Base-by-base conservation (phyloP, 2,113 vertebrate species). In the Salvelinus fontinalis region DNA sequence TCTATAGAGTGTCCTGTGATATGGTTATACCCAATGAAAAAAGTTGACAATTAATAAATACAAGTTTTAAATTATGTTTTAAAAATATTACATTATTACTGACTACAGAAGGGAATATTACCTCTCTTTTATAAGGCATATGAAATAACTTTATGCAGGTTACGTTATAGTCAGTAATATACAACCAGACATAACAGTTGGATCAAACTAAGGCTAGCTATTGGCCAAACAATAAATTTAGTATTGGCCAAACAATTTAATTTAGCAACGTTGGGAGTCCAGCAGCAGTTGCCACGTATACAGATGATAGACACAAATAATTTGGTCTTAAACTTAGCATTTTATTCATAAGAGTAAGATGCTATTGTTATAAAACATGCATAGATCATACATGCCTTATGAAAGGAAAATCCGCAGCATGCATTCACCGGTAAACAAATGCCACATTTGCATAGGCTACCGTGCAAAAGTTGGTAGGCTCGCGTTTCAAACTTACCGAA, bases 401-500 rank as follows among this genome's bases (percentile, higher is more conserved):
- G 2, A 62, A 24, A 62, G 16, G 5, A 16, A 67, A 70, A 5
- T 22, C 68, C 12, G 22, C 26, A 62, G 11, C 4, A 62, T 62
- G 59, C 59, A 62, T 62, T 22, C 59, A 54, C 14, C 16, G 51
- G 14, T 54, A 18, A 16, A 54, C 13, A 54, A 54, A 54, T 13
- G 14, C 14, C 49, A 54, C 1, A 5, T 62, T 9, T 57, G 20
- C 54, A 62, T n/a, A n/a, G 20, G 59, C 59, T 22, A 62, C 59
- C 18, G 20, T 62, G 18, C 59, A 62, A 62, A 62, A 22, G n/a
- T 62, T 62, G 39, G 12, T 62, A 18, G 12, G 51, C 51, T 54
- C 51, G 71, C 34, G 54, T 29, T 70, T 12, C 62, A 74, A 22
- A 93, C 94, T 99, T 93, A 99, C 97, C 96, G 97, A 96, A 44